phyloP scores from a whole-genome alignment of 1,140 invertebrate genomes.

The Brachionus sp. region DNA sequence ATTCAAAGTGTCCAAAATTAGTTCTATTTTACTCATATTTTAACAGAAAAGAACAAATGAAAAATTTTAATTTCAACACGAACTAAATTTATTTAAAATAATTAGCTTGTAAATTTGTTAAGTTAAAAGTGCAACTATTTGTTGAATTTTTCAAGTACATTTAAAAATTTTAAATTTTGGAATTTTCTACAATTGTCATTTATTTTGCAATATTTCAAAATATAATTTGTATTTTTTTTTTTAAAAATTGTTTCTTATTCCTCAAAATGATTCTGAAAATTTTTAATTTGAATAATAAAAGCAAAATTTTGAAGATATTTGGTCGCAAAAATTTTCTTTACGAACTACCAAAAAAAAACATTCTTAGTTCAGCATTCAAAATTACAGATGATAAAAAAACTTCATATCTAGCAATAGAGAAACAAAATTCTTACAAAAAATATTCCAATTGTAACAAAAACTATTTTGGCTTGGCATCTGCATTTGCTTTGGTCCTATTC shows the following conservation, averaged over 20 bases:
- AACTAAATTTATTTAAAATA: not conserved
- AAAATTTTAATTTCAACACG: conserved; percentile 33
- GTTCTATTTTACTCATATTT: conserved; percentile 28
- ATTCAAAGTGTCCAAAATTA: conserved; percentile 1
- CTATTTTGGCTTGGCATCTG: not conserved
- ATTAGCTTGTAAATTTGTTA: not conserved
- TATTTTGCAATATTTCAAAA: conserved; percentile 31
- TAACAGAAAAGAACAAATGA: not conserved
- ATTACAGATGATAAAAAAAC: not conserved
- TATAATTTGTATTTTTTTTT: not conserved
- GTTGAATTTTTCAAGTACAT: not conserved
- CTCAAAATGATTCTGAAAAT: not conserved
- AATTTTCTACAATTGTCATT: not conserved
- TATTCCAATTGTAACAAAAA: not conserved
- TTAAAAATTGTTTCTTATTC: not conserved
- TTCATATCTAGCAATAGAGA: not conserved
- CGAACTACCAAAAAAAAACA: not conserved
- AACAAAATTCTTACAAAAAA: not conserved
- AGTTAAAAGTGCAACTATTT: conserved; percentile 11
- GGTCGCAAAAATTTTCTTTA: not conserved
- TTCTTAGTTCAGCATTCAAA: not conserved
- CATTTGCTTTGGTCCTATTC: not conserved
- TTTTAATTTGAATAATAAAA: conserved; percentile 8
- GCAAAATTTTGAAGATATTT: not conserved
- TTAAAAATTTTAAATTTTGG: not conserved